phyloP scores from a whole-genome alignment of 1,140 invertebrate species.

The Lithobius niger region DNA sequence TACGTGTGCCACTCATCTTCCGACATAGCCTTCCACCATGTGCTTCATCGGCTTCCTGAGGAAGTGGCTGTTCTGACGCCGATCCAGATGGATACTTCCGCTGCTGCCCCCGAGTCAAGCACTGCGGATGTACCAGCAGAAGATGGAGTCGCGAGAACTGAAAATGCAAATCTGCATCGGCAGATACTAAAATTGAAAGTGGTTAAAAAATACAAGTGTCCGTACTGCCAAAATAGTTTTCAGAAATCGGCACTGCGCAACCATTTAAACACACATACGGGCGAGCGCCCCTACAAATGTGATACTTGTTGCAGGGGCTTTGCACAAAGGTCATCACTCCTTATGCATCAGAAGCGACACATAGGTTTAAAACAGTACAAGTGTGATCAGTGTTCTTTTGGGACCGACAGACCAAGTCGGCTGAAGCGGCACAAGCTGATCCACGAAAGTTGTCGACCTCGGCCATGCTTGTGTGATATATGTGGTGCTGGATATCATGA shows the following conservation, averaged over 20 bases:
- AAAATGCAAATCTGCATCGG: background rate
- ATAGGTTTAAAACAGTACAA: constrained; percentile 32
- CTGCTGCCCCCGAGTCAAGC: background rate
- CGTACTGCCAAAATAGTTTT: constrained; percentile 19
- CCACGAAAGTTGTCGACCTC: constrained; percentile 18
- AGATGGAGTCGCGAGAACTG: background rate
- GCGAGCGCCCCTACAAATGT: constrained; percentile 64
- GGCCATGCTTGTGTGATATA: constrained; percentile 38
- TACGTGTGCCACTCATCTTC: background rate
- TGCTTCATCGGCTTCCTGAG: constrained; percentile 39
- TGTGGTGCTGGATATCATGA: constrained; percentile 45
- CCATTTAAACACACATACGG: constrained; percentile 76
- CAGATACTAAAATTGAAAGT: background rate
- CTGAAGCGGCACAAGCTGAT: constrained; percentile 26
- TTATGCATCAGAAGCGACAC: constrained; percentile 34
- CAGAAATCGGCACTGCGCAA: constrained; percentile 31
- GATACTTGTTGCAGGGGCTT: constrained; percentile 43
- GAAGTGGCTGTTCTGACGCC: constrained; percentile 8
- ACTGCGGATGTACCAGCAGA: background rate
- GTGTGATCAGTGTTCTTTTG: constrained; percentile 32
- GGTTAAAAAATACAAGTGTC: constrained; percentile 15
- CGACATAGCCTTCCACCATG: constrained; percentile 43
- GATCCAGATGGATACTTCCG: background rate
- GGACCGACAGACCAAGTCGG: constrained; percentile 26
- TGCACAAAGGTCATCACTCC: constrained; percentile 17